Evolutionary conservation across 2,113 vertebrate genomes (phyloP).

Genomic region (Geothlypis trichas): DNA sequence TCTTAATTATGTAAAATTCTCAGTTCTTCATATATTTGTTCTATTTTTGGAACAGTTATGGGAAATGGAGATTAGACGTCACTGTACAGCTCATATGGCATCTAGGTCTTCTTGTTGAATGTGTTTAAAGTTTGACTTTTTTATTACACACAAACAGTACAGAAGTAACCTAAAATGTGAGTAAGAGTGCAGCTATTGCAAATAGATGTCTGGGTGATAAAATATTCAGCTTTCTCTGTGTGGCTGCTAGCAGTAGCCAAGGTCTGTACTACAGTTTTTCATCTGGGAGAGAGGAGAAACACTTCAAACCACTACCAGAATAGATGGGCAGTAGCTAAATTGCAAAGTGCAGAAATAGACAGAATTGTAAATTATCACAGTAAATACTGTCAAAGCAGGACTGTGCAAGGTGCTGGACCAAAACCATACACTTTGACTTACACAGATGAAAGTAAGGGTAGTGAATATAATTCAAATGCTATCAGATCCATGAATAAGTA

Average conservation of each 20-base stretch:
- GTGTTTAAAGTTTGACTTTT: not conserved
- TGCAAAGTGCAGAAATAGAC: constrained; percentile 37
- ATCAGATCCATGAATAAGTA: not conserved
- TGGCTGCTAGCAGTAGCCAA: constrained; percentile 20
- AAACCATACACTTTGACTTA: constrained; percentile 19
- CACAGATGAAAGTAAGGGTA: constrained; percentile 20
- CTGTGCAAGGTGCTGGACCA: constrained; percentile 19
- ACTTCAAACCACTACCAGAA: constrained; percentile 8
- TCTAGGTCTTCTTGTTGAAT: not conserved
- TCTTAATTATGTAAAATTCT: not conserved
- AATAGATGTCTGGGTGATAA: not conserved
- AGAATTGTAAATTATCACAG: constrained; percentile 50
- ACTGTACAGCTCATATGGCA: not conserved
- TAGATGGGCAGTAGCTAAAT: constrained; percentile 44
- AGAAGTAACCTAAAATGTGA: not conserved
- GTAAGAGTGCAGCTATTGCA: not conserved
- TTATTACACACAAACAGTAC: not conserved
- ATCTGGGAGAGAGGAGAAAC: constrained; percentile 11
- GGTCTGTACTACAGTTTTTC: constrained; percentile 49
- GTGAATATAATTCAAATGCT: constrained; percentile 17
- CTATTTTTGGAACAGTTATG: not conserved
- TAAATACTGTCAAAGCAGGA: constrained; percentile 47
- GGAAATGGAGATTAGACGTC: not conserved
- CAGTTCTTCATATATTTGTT: not conserved
- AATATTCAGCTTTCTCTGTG: not conserved